These are phyloP conservation scores for Coelopa frigida DNA, from an alignment of 1,140 invertebrate species.

Conservation along the genomic window DNA sequence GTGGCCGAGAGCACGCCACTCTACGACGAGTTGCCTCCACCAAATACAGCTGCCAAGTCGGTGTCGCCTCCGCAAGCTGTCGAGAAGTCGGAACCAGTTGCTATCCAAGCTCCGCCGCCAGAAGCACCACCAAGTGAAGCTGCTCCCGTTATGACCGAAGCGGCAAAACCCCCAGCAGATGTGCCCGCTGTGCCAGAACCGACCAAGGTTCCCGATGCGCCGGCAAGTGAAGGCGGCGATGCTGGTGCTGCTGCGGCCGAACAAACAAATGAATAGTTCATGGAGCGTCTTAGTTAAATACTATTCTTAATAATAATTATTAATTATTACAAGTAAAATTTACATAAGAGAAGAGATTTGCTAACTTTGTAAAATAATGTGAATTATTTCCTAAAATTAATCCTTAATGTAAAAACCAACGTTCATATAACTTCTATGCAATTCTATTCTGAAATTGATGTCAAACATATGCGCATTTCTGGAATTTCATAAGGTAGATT, in stretches of 20 bases:
- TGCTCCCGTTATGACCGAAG: not conserved
- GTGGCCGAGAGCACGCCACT: conserved; percentile 21
- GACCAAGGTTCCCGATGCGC: not conserved
- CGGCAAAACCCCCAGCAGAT: conserved; percentile 5
- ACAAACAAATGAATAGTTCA: not conserved
- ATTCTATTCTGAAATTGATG: no score
- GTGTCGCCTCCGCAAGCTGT: not conserved
- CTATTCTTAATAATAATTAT: no score
- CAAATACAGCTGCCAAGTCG: not conserved
- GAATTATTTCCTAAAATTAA: no score
- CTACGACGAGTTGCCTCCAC: conserved; percentile 33
- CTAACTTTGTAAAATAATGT: no score
- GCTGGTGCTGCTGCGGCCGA: not conserved
- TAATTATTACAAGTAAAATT: no score
- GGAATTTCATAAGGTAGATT: no score
- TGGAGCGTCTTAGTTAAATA: no score
- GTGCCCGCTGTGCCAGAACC: conserved; percentile 8
- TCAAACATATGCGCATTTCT: no score
- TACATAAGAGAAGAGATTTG: no score
- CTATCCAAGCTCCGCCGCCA: not conserved
- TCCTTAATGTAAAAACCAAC: no score
- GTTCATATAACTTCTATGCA: no score
- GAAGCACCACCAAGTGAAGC: not conserved
- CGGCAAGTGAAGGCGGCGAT: not conserved
- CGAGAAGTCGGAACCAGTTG: not conserved